Evolutionary conservation across 2,797 vertebrate genomes (phyloP).

Genomic region (Octomys mimax): DNA sequence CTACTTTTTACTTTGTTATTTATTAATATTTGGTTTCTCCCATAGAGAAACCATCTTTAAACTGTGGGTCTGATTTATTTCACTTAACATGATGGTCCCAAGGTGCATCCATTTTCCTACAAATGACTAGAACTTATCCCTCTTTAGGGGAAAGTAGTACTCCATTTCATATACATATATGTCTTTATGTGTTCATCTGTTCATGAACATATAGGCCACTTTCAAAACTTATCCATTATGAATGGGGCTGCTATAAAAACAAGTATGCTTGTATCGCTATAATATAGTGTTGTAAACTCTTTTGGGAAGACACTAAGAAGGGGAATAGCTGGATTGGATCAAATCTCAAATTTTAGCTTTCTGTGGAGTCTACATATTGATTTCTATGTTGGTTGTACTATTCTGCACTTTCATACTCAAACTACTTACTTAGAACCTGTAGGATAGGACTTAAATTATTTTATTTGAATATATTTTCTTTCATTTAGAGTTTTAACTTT

Average conservation of each 20-base stretch:
- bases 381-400: background rate
- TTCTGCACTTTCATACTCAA: background rate
- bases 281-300: background rate
- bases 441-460: background rate
- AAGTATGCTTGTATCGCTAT: background rate
- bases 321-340: background rate
- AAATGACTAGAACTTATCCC: background rate
- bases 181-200: background rate
- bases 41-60: background rate
- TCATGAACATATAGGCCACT: background rate
- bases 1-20: background rate
- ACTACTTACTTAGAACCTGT: slow-evolving; percentile 5
- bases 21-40: background rate
- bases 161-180: background rate
- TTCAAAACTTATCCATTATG: background rate
- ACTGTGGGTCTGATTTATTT: background rate
- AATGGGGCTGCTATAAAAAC: background rate
- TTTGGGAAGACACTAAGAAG: background rate
- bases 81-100: background rate
- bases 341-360: background rate
- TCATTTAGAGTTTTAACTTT: background rate
- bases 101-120: background rate
- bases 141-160: background rate
- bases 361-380: background rate
- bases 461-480: background rate